phyloP scores from a whole-genome alignment of 2,113 vertebrate species.

The Syrrhaptes paradoxus region DNA sequence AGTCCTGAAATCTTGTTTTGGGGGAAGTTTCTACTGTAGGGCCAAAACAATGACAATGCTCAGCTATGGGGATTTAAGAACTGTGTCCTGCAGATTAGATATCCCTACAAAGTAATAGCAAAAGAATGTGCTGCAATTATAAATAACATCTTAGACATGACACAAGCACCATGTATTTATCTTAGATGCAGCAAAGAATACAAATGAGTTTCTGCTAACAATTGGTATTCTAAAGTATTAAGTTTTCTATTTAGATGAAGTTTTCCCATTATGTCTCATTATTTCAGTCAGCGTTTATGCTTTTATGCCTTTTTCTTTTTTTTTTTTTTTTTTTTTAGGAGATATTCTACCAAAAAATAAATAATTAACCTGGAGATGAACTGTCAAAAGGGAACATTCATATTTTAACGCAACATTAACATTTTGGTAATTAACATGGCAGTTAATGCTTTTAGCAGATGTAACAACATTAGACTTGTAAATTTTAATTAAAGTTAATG shows the following conservation, averaged over 20 bases:
- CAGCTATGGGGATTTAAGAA: background rate
- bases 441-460: slow-evolving; percentile 84
- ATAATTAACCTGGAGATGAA: slow-evolving; percentile 78
- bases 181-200: background rate
- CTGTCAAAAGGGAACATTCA: slow-evolving; percentile 82
- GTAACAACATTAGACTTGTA: slow-evolving; percentile 85
- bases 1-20: background rate
- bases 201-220: background rate
- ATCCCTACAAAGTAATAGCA: background rate
- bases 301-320: slow-evolving; percentile 32
- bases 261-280: slow-evolving; percentile 36
- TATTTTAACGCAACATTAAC: slow-evolving; percentile 83
- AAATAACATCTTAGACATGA: background rate
- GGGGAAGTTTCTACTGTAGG: background rate
- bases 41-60: background rate
- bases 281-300: slow-evolving; percentile 29
- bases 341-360: slow-evolving; percentile 74
- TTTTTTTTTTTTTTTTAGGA: slow-evolving; percentile 19
- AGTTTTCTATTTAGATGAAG: background rate
- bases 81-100: background rate
- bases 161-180: background rate
- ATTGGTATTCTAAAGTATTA: background rate
- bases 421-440: slow-evolving; percentile 83
- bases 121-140: background rate
- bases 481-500: slow-evolving; percentile 87